phyloP scores from a whole-genome alignment of 2,113 vertebrate genomes.

The Hucho hucho region DNA sequence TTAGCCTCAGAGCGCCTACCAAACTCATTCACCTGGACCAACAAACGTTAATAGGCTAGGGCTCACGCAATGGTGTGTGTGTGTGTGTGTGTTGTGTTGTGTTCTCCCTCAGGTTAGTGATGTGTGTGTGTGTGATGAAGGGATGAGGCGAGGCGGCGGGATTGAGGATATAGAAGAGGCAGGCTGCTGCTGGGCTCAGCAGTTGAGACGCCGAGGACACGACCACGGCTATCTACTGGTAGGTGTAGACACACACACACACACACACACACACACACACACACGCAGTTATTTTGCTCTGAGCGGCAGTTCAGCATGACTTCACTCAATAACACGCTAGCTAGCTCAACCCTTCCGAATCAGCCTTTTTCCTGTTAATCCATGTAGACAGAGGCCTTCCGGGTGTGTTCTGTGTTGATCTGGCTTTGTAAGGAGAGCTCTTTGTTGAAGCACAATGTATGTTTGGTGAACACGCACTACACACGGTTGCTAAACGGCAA shows the following conservation, averaged over 20 bases:
- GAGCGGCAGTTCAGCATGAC: not conserved
- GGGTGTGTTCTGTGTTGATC: not conserved
- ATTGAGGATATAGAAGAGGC: not conserved
- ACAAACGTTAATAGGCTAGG: slow-evolving; percentile 11
- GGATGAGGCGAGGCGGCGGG: not conserved
- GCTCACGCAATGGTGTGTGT: not conserved
- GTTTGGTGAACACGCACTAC: too few species aligned
- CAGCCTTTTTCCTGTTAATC: not conserved
- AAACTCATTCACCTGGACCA: slow-evolving; percentile 36
- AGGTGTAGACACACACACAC: not conserved
- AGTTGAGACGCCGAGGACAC: not conserved
- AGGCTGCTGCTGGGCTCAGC: not conserved
- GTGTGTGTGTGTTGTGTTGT: too few species aligned
- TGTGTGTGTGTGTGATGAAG: not conserved
- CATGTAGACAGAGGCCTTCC: not conserved
- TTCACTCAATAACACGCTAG: slow-evolving; percentile 3
- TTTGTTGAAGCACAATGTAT: too few species aligned
- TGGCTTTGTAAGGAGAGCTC: too few species aligned
- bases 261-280: too few species aligned
- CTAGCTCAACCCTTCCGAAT: not conserved
- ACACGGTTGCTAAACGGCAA: not conserved
- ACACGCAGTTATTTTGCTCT: not conserved
- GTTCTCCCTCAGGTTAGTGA: not conserved
- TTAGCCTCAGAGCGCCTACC: slow-evolving; percentile 44
- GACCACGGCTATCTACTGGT: too few species aligned